These are phyloP conservation scores for Tromatobia lineatoria DNA, from an alignment of 2,888 invertebrate genomes.

Conservation along the genomic window DNA sequence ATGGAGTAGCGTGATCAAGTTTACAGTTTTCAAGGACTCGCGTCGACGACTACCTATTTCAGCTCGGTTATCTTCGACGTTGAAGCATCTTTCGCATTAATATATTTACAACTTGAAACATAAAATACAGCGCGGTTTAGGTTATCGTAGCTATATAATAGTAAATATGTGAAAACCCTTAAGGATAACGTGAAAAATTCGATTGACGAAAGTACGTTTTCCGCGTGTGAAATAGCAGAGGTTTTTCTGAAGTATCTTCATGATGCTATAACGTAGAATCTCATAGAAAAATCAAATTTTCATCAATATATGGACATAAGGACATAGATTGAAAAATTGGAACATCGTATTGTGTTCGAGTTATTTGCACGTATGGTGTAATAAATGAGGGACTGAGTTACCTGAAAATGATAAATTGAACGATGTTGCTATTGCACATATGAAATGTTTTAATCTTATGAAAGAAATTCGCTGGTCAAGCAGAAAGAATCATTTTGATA, in stretches of 20 bases:
- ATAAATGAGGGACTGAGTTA: neutral
- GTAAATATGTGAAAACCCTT: neutral
- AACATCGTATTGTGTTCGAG: neutral
- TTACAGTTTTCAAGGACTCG: neutral
- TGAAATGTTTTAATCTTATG: no score
- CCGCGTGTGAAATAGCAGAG: constrained; percentile 3
- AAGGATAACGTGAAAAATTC: constrained; percentile 4
- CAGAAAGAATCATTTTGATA: no score
- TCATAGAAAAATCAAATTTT: neutral
- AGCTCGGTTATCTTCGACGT: constrained; percentile 29
- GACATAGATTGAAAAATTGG: neutral
- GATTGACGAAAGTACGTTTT: constrained; percentile 30
- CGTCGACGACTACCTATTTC: constrained; percentile 2
- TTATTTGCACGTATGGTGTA: neutral
- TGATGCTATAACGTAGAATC: neutral
- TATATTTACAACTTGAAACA: constrained; percentile 17
- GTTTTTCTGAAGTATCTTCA: neutral
- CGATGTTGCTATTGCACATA: no score
- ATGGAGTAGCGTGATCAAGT: neutral
- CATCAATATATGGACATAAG: neutral
- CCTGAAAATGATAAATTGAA: no score
- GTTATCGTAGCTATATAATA: constrained; percentile 8
- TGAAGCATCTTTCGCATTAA: constrained; percentile 40
- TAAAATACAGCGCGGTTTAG: constrained; percentile 1
- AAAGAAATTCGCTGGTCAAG: no score